A percentile compares a stretch with the other conserved stretches of the same genome.
These are phyloP conservation scores for Colius striatus DNA, from an alignment of 2,113 vertebrate genomes.

Conservation along the genomic window DNA sequence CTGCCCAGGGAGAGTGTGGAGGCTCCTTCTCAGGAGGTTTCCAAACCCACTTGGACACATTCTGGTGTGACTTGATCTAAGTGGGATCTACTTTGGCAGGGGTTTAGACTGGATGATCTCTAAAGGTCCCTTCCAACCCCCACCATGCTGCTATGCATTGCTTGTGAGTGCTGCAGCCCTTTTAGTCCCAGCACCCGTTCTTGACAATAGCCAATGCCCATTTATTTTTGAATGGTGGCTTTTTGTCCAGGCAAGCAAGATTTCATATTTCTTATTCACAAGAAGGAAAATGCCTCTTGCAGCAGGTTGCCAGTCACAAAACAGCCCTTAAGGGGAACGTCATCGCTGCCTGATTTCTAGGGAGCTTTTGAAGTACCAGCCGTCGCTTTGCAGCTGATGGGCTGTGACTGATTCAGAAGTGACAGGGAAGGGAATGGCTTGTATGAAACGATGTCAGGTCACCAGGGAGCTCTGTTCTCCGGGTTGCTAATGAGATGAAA, in stretches of 20 bases:
- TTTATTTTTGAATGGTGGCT: too few relatives aligned
- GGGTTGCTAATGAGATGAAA: not conserved
- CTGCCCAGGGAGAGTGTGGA: not conserved
- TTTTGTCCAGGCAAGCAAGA: not conserved
- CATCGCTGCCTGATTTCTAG: fast-evolving
- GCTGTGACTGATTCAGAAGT: not conserved
- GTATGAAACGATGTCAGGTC: fast-evolving
- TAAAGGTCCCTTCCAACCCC: not conserved
- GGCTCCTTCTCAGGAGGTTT: not conserved
- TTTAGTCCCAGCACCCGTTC: not conserved
- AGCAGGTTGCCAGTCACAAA: too few relatives aligned
- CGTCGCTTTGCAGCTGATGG: fast-evolving
- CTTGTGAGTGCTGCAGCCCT: not conserved
- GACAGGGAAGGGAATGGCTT: not conserved
- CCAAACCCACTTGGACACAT: not conserved
- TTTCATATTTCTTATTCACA: not conserved
- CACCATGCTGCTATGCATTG: fast-evolving
- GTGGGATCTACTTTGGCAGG: not conserved
- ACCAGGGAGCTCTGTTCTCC: not conserved
- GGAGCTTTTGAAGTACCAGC: not conserved
- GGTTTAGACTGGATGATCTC: not conserved
- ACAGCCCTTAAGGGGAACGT: not conserved
- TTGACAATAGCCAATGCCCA: fast-evolving
- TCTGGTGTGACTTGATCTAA: not conserved
- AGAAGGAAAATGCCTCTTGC: fast-evolving